Base-by-base conservation (phyloP, 2,888 invertebrate species). In the Camponotus fellah region DNA sequence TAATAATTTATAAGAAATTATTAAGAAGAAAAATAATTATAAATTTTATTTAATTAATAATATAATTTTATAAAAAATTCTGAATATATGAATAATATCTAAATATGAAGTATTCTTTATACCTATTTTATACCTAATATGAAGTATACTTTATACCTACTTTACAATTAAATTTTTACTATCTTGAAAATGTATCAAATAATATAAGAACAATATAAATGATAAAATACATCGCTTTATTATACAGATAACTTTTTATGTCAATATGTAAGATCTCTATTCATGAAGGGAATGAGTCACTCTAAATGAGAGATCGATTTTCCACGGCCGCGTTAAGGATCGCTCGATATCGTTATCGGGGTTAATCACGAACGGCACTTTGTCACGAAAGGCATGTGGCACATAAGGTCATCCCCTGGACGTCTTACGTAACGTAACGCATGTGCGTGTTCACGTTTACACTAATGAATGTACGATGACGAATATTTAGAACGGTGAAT, bases 301-400 rank as follows among this genome's bases (percentile, higher is more conserved):
- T 40, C 12, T n/a, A 64, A 71, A 60, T 32, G 72, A 46, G 37
- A 5, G 26, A 80, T 80, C 26, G 74, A 80, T 80, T 80, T 80
- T 60, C 43, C 60, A 9, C 46, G 79, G 17, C 34, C 46, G 79
- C 34, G 74, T 74, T 80, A 72, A 58, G 74, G 74, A 80, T 80
- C 46, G 79, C 46, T 60, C 60, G 79, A 74, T 72, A 72, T 69
- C 17, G 43, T 72, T 34, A 60, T 71, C 32, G 46, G 26, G 79
- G 75, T 80, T 60, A 60, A 60, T 80, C 74, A 46, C 58, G 60
- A 80, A 80, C 26, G 74, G 37, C 46, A 60, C 12, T 71, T 79
- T 43, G 60, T 79, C 79, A 79, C 79, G 79, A 72, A 79, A 79
- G 60, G 37, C 77, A 79, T 56, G 56, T 21, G 71, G 21, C 74